phyloP scores from a whole-genome alignment of 1,140 invertebrate genomes.

The Temnothorax nylanderi region DNA sequence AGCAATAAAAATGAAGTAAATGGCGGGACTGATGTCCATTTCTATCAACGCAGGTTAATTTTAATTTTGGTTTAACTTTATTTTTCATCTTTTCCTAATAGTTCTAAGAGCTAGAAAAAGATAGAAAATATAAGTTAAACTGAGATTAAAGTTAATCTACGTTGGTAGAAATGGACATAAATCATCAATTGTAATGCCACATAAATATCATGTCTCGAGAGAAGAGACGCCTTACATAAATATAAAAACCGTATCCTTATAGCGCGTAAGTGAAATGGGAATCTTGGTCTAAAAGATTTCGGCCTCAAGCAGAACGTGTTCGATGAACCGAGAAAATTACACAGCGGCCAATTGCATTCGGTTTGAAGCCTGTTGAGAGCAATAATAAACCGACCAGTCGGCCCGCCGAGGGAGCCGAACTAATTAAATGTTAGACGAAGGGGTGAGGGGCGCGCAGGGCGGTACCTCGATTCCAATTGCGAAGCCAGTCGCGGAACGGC shows the following conservation, averaged over 20 bases:
- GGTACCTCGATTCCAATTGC: background rate
- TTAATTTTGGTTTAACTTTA: too few relatives aligned
- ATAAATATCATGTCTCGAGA: background rate
- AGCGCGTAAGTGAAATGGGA: background rate
- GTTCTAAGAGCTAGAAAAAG: too few relatives aligned
- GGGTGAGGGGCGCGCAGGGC: background rate
- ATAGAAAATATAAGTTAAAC: too few relatives aligned
- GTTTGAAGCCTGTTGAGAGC: slow-evolving; percentile 3
- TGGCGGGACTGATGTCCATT: too few relatives aligned
- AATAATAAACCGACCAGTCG: slow-evolving; percentile 56
- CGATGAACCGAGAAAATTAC: slow-evolving; percentile 15
- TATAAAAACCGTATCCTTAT: background rate
- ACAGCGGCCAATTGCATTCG: slow-evolving; percentile 11
- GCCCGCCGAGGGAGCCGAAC: slow-evolving; percentile 34
- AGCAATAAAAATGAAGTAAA: background rate
- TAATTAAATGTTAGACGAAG: slow-evolving; percentile 72
- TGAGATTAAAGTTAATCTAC: too few relatives aligned
- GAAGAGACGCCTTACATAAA: background rate
- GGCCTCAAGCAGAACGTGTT: background rate
- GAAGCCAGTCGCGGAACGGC: slow-evolving; percentile 1
- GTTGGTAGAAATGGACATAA: background rate
- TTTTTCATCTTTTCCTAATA: too few relatives aligned
- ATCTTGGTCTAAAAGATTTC: background rate
- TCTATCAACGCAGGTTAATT: too few relatives aligned
- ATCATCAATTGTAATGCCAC: background rate